These are phyloP conservation scores for Lutjanus erythropterus DNA, from an alignment of 2,113 vertebrate genomes.

Conservation along the genomic window DNA sequence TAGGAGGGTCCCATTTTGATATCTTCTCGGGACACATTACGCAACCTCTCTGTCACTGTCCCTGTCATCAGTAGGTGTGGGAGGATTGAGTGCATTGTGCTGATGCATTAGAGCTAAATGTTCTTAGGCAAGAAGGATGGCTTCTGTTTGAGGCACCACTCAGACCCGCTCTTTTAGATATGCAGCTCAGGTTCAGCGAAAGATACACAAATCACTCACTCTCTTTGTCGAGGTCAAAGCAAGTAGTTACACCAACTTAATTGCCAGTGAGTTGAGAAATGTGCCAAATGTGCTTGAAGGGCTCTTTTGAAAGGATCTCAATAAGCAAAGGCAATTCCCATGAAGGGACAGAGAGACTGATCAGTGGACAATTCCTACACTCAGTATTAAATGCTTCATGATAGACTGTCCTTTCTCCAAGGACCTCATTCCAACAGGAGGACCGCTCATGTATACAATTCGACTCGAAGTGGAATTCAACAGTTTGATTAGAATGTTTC, in stretches of 20 bases:
- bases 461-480: background rate
- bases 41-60: conserved; percentile 61
- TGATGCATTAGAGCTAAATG: conserved; percentile 53
- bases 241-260: conserved; percentile 49
- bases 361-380: conserved; percentile 7
- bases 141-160: conserved; percentile 37
- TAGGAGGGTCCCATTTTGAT: conserved; percentile 57
- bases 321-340: conserved; percentile 19
- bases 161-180: conserved; percentile 44
- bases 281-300: conserved; percentile 45
- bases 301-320: conserved; percentile 27
- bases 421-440: background rate
- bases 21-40: conserved; percentile 57
- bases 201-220: conserved; percentile 51
- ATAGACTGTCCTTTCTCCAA: conserved; percentile 3
- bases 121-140: conserved; percentile 50
- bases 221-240: conserved; percentile 54
- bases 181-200: conserved; percentile 53
- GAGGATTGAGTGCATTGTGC: conserved; percentile 60
- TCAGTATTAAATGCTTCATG: conserved; percentile 8
- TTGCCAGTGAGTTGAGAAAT: conserved; percentile 58
- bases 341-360: conserved; percentile 7
- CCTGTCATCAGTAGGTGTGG: conserved; percentile 47
- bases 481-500: background rate
- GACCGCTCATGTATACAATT: conserved; percentile 5